phyloP scores from a whole-genome alignment of 2,888 invertebrate genomes.

The Trachelus tabidus region DNA sequence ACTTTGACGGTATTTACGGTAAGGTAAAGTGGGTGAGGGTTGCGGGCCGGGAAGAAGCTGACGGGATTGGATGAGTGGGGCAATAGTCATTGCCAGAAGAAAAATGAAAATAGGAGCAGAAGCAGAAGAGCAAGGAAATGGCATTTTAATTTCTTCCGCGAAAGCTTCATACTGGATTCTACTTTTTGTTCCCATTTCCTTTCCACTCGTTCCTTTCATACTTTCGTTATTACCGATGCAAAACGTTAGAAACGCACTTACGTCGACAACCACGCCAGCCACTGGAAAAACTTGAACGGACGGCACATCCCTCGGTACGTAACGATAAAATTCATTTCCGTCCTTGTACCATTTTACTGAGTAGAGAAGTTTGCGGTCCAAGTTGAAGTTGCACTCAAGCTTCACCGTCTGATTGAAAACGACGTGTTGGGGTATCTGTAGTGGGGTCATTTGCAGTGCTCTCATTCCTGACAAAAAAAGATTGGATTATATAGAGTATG shows the following conservation, averaged over 20 bases:
- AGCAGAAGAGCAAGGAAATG: not conserved
- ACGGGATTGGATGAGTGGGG: not conserved
- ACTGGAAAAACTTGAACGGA: constrained; percentile 62
- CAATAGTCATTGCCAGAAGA: not conserved
- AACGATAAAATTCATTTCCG: constrained; percentile 65
- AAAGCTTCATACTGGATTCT: not conserved
- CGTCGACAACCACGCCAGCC: constrained; percentile 64
- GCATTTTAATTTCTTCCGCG: not conserved
- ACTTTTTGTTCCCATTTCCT: not conserved
- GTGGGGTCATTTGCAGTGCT: constrained; percentile 62
- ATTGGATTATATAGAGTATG: not conserved
- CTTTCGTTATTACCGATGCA: not conserved
- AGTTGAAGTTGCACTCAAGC: constrained; percentile 66
- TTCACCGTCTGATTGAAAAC: constrained; percentile 64
- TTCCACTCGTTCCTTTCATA: not conserved
- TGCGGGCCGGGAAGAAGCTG: not conserved
- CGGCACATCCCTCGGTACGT: constrained; percentile 63
- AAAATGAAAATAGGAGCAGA: not conserved
- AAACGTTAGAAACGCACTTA: constrained; percentile 44
- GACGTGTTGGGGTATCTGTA: constrained; percentile 65
- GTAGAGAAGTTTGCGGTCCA: constrained; percentile 64
- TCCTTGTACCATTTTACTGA: constrained; percentile 68
- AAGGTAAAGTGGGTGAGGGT: not conserved
- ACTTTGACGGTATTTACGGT: not conserved
- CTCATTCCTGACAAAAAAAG: constrained; percentile 38